These are phyloP conservation scores for Epistrophe eligans DNA, from an alignment of 2,888 invertebrate genomes.

Conservation along the genomic window DNA sequence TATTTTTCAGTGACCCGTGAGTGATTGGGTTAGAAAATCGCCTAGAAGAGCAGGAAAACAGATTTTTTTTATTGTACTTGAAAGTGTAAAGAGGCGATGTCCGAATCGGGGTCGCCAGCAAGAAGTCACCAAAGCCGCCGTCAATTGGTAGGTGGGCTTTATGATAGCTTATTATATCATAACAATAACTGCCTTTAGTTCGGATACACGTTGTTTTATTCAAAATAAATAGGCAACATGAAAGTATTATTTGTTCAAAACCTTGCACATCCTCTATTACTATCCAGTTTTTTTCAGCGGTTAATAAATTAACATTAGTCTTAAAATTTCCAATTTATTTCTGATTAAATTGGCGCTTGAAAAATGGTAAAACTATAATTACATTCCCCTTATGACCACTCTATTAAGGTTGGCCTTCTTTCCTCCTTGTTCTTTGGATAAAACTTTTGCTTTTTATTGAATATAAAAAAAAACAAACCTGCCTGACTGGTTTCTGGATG, in stretches of 20 bases:
- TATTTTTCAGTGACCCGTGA: constrained; percentile 57
- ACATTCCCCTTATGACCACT: neutral
- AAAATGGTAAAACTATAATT: neutral
- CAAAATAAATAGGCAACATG: neutral
- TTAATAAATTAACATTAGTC: no score
- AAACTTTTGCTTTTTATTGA: constrained; percentile 60
- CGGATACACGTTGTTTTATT: neutral
- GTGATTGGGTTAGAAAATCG: constrained; percentile 64
- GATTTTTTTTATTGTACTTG: constrained; percentile 44
- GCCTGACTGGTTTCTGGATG: constrained; percentile 64
- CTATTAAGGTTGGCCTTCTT: constrained; percentile 7
- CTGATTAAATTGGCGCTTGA: constrained; percentile 11
- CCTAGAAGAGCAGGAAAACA: constrained; percentile 48
- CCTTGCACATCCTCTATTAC: neutral
- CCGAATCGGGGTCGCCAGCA: constrained; percentile 82
- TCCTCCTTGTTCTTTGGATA: constrained; percentile 17
- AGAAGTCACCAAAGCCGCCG: constrained; percentile 80
- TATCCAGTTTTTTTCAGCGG: neutral
- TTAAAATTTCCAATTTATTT: neutral
- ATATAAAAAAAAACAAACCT: constrained; percentile 45
- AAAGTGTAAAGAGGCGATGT: constrained; percentile 79
- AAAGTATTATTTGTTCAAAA: neutral
- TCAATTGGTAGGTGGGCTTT: constrained; percentile 82
- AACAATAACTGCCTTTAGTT: neutral
- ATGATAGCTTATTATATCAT: constrained; percentile 25